These are phyloP conservation scores for Centruroides sculpturatus DNA, from an alignment of 1,140 invertebrate species.

Conservation along the genomic window DNA sequence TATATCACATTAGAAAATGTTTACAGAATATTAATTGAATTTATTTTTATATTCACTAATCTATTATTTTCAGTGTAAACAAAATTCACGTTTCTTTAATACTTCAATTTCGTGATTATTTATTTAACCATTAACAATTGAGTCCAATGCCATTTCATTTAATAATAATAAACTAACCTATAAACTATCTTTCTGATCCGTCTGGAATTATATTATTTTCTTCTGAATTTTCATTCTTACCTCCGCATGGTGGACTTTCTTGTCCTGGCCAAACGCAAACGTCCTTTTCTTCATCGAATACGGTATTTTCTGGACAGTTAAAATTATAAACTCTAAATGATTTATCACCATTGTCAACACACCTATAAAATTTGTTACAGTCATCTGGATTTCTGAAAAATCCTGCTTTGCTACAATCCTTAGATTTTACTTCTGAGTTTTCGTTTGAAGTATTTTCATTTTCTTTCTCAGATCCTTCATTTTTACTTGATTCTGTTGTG, in stretches of 20 bases:
- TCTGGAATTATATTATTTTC: too few species aligned
- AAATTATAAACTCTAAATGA: constrained; percentile 9
- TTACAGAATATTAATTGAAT: too few species aligned
- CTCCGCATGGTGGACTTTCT: constrained; percentile 21
- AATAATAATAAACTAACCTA: too few species aligned
- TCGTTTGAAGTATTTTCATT: not conserved
- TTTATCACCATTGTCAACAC: constrained; percentile 31
- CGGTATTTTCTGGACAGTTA: constrained; percentile 40
- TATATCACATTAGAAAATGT: too few species aligned
- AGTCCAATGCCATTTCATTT: too few species aligned
- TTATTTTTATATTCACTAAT: too few species aligned
- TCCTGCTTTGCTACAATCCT: constrained; percentile 37
- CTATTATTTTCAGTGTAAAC: too few species aligned
- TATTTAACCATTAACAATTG: too few species aligned
- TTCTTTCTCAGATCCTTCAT: not conserved
- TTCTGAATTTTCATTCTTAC: not conserved
- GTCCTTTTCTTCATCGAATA: constrained; percentile 26
- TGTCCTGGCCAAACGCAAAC: constrained; percentile 21
- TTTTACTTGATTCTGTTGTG: not conserved
- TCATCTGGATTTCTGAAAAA: constrained; percentile 45
- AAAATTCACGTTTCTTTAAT: too few species aligned
- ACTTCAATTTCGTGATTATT: too few species aligned
- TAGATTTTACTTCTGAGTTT: not conserved
- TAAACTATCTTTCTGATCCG: too few species aligned
- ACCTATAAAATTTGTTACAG: constrained; percentile 37